Evolutionary conservation across 2,888 invertebrate genomes (phyloP), one percentile per base, ranked within the genome.

Genomic region (Gnatocerus cornutus): DNA sequence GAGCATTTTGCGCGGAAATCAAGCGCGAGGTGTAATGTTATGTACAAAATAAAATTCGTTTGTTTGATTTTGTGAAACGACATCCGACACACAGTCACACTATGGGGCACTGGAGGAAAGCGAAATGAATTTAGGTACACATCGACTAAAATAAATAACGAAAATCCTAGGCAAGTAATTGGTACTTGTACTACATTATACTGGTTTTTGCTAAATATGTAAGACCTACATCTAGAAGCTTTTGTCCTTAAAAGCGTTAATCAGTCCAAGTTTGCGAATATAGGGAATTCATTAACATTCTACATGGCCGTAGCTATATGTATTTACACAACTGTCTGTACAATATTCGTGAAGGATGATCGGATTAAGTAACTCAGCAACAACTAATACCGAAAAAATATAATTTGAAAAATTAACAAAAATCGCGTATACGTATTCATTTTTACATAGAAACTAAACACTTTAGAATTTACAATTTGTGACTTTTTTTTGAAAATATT

Each of bases 211-310:
- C 68, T 68, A 68, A 68, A 68, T 63, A 68, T 50, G 43, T 61
- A 41, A 58, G 46, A 68, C 63, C 75, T 75, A 75, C 72, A 72
- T 58, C 74, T 79, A 76, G 71, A 76, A 77, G 77, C 76, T 70
- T 76, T 75, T 71, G 68, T 69, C 76, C 74, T 76, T 76, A 76
- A 78, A 81, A 81, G 80, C 81, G 76, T 79, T 80, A 80, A 82
- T 83, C 83, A 83, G 83, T 83, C 82, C 81, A 82, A 78, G 77
- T 79, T 78, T 80, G 80, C 81, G 79, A 79, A 79, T 80, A 80
- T 74, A 69, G 74, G 72, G 76, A 76, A 76, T 75, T 76, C 72
- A 76, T 76, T 73, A 75, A 75, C 74, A 73, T 74, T 75, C 75
- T 77, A 78, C 73, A 71, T 71, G 74, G 77, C 75, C 74, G 71